Conservation (phyloP, 2,113 vertebrate species). For the Podiceps cristatus region DNA sequence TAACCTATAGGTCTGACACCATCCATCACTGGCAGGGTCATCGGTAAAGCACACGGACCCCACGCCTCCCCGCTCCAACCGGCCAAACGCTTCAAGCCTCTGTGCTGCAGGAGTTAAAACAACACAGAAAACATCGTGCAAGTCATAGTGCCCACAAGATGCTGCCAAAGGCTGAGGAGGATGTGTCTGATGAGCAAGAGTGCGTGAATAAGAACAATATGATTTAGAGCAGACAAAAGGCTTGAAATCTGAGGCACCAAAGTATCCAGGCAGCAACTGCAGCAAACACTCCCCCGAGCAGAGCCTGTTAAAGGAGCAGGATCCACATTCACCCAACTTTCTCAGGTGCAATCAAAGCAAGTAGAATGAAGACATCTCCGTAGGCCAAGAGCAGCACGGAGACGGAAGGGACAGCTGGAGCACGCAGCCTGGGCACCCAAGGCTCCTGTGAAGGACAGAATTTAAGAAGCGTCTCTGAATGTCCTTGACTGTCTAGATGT, state of each 20-base stretch:
- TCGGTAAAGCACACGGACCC: fast-evolving
- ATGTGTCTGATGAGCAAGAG: neutral
- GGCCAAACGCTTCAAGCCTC: neutral
- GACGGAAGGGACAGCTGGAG: neutral
- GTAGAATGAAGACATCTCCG: too few relatives aligned
- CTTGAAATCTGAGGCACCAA: neutral
- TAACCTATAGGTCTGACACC: neutral
- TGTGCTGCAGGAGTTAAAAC: fast-evolving
- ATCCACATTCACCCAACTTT: fast-evolving
- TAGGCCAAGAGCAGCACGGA: neutral
- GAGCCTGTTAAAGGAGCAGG: neutral
- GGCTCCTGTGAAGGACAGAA: neutral
- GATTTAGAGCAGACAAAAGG: neutral
- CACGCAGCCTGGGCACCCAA: neutral
- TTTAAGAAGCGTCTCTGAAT: neutral
- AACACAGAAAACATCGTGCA: fast-evolving
- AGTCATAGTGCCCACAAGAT: fast-evolving
- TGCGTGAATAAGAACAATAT: neutral
- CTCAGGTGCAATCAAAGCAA: neutral
- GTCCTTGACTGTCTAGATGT: neutral
- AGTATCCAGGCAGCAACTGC: neutral
- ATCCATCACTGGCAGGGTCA: neutral
- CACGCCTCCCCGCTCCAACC: fast-evolving
- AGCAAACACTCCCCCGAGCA: fast-evolving
- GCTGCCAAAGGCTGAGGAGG: fast-evolving